Evolutionary conservation across 1,140 invertebrate genomes (phyloP), one percentile per base, ranked within the genome.

Genomic region (Paramacrobiotus metropolitanus): DNA sequence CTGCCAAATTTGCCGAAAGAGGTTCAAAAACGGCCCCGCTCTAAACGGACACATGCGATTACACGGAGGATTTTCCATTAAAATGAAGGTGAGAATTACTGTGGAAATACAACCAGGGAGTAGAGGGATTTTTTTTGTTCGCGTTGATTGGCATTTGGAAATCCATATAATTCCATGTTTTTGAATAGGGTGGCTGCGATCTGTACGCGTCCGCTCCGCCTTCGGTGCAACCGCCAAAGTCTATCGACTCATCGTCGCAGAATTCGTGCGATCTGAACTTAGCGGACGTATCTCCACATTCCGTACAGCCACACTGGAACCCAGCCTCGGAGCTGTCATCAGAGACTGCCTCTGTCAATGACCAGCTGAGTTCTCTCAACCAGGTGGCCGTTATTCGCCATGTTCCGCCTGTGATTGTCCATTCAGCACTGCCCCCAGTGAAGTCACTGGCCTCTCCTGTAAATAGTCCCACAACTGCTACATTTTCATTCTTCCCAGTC

Each of bases 21-120:
- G 87, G 72, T 94, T 95, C 74, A 94, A 94, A 77, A 96, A 94
- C 73, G 85, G 93, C 71, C 87, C 90, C 3, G 91, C 90, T 21
- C 79, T 95, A 30, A 96, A 95, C 76, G 90, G 91, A 20, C 90
- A 96, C 70, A 95, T 94, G 90, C 77, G 91, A 67, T 77, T 94
- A 28, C 90, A 95, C 74, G 91, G 91, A 20, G 90, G 90, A 61
- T 94, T 93, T 73, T 87, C 91, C 70, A 55, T 20, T 24, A 93
- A 93, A 74, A 93, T n/a, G n/a, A n/a, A n/a, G n/a, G n/a, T n/a
- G n/a, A n/a, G n/a, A n/a, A n/a, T n/a, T n/a, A n/a, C n/a, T n/a
- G n/a, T n/a, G n/a, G n/a, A n/a, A n/a, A n/a, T n/a, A n/a, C n/a
- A n/a, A n/a, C n/a, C n/a, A n/a, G n/a, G n/a, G n/a, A n/a, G n/a